A percentile compares a stretch with the other conserved stretches of the same genome.
phyloP scores from a whole-genome alignment of 2,113 vertebrate species.

The Otocyon megalotis region DNA sequence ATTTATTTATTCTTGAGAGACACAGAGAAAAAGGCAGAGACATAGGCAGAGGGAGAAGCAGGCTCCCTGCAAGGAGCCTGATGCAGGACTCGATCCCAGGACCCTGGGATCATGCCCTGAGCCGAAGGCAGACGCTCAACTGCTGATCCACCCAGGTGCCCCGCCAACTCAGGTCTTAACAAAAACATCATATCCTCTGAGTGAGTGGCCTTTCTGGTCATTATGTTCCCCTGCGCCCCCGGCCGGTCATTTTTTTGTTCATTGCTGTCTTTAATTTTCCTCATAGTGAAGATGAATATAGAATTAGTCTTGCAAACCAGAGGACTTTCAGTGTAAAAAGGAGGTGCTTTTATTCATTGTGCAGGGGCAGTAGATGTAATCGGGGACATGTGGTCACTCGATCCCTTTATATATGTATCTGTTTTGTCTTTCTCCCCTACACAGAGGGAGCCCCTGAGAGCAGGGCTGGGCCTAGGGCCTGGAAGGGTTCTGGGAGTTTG shows the following conservation, averaged over 20 bases:
- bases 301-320: neutral
- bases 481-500: neutral
- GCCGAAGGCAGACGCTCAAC: too few species aligned
- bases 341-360: rapidly evolving
- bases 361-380: rapidly evolving
- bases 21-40: too few species aligned
- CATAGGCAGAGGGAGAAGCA: too few species aligned
- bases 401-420: rapidly evolving
- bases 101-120: too few species aligned
- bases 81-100: too few species aligned
- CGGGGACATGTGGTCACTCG: rapidly evolving
- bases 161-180: neutral
- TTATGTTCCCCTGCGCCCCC: neutral
- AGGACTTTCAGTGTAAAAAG: neutral
- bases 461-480: neutral
- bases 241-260: neutral
- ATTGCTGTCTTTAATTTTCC: neutral
- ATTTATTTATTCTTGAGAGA: too few species aligned
- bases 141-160: too few species aligned
- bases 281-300: neutral
- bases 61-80: too few species aligned
- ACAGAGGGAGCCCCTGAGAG: neutral
- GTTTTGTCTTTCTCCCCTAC: neutral
- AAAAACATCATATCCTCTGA: neutral
- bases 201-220: neutral